Base-by-base conservation (phyloP, 2,797 vertebrate genomes). In the Sebastes hopkinsi region DNA sequence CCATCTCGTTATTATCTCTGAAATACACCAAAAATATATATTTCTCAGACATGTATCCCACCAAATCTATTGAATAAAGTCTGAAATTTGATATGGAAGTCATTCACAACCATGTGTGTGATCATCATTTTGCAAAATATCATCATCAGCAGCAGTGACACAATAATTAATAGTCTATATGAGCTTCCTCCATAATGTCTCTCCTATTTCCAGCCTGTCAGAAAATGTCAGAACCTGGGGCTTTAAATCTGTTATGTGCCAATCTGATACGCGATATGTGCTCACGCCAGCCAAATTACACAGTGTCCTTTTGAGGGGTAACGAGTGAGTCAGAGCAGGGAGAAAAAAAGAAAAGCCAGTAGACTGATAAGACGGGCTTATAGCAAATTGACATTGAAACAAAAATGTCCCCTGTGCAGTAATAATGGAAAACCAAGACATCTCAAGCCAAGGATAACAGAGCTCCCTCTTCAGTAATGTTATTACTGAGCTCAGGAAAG, bases 331-430 rank as follows among this genome's bases (percentile, higher is more conserved):
- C 74, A 62, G 61, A 67, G 46, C 22, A 34, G 67, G 67, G 42
- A 54, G 60, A 38, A 60, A 52, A 46, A 46, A 52, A 54, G 32
- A 60, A 52, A 46, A 46, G 67, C 25, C 75, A 69, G 55, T 3
- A 58, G 38, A 27, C 46, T 68, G 82, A 92, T 89, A 84, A 88
- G 83, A 64, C 20, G 42, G 79, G 60, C 85, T 88, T 55, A 81
- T 22, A 81, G 78, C 79, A 88, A 85, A 84, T 54, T 78, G 73
- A 80, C 81, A 74, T 59, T 75, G 69, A 80, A 87, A 85, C 81
- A 82, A 88, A 86, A 73, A 86, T 74, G 72, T 79, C 72, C 73
- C 77, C 50, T n/a, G 36, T 77, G 81, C 65, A 61, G 58, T 27
- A 75, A 60, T 79, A 61, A 84, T 77, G 42, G 34, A 42, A 88